Conservation (phyloP, 2,888 invertebrate species). For the Syrista parreyssii region DNA sequence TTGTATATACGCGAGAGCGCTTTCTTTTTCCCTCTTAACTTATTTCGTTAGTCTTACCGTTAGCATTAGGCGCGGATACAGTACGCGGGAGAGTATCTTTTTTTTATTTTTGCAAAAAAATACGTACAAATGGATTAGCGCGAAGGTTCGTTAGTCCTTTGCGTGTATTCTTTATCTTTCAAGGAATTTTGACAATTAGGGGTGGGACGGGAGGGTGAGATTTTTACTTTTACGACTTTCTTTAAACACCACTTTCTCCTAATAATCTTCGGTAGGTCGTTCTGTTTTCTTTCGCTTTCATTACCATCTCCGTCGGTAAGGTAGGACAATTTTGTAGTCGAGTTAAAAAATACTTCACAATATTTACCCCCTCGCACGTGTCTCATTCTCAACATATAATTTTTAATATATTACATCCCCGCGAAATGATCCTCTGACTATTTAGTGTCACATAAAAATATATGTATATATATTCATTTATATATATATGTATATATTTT, state of each 20-base stretch:
- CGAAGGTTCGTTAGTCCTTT: background rate
- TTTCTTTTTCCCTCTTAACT: conserved; percentile 50
- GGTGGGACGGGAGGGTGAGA: too few relatives aligned
- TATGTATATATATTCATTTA: background rate
- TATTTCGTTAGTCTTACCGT: background rate
- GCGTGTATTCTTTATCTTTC: background rate
- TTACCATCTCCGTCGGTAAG: background rate
- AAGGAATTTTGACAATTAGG: background rate
- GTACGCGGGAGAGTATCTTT: background rate
- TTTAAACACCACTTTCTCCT: background rate
- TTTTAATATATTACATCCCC: background rate
- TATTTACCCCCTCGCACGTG: background rate
- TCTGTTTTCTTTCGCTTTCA: background rate
- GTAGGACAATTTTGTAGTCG: background rate
- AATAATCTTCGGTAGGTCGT: background rate
- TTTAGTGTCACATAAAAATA: conserved; percentile 2
- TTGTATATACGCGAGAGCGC: conserved; percentile 45
- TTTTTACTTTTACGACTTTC: background rate
- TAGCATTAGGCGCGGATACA: background rate
- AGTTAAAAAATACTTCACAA: conserved; percentile 1
- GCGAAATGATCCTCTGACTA: background rate
- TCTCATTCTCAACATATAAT: background rate
- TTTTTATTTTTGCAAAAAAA: background rate
- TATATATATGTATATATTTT: background rate
- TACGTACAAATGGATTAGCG: background rate